phyloP scores from a whole-genome alignment of 2,113 vertebrate genomes.

The Brienomyrus longianalis region DNA sequence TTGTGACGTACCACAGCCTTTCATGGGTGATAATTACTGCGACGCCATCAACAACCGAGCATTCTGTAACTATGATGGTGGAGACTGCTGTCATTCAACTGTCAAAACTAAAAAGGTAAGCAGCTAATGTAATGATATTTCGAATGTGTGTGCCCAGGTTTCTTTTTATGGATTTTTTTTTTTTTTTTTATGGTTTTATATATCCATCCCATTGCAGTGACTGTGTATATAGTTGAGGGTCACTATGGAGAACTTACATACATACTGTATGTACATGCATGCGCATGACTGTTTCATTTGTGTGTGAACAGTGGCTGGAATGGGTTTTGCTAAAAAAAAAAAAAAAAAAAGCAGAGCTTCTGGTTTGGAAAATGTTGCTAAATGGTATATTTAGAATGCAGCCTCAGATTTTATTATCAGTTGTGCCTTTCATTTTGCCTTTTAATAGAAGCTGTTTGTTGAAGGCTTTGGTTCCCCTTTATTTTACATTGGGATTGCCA shows the following conservation, averaged over 20 bases:
- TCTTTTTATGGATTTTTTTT: neutral
- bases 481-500: neutral
- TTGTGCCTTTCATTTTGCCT: constrained; percentile 2
- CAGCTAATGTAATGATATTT: constrained; percentile 6
- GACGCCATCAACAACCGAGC: constrained; percentile 94
- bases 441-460: neutral
- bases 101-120: constrained; percentile 96
- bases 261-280: neutral
- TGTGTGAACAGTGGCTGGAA: neutral
- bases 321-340: neutral
- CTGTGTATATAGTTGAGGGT: neutral
- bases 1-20: constrained; percentile 62
- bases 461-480: neutral
- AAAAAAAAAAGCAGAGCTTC: too few species aligned
- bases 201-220: neutral
- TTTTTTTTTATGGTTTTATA: neutral
- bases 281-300: neutral
- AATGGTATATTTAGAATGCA: constrained; percentile 5
- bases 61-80: constrained; percentile 96
- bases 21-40: constrained; percentile 97
- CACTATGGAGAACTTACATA: neutral
- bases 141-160: neutral
- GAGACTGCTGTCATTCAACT: constrained; percentile 93
- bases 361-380: constrained; percentile 3
- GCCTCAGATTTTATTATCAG: constrained; percentile 16